These are phyloP conservation scores for Alcedo atthis DNA, from an alignment of 2,797 vertebrate genomes.

Conservation along the genomic window DNA sequence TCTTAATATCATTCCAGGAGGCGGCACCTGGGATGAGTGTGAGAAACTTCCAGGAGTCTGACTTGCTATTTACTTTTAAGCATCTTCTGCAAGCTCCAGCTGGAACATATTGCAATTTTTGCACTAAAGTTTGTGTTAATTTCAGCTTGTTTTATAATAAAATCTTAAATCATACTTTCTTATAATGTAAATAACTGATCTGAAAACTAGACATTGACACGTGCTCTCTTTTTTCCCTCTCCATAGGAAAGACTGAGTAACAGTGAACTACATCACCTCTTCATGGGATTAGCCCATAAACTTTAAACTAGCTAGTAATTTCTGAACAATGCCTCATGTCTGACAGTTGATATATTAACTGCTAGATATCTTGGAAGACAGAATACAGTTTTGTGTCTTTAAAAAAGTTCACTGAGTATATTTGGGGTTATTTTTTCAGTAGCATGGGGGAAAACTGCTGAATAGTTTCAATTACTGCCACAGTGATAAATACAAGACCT, in stretches of 20 bases:
- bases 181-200: not conserved
- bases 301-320: not conserved
- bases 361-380: not conserved
- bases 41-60: not conserved
- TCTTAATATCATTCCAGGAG: not conserved
- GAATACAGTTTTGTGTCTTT: not conserved
- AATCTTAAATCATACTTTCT: constrained; percentile 2
- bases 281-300: not conserved
- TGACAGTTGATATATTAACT: not conserved
- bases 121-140: not conserved
- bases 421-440: not conserved
- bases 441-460: not conserved
- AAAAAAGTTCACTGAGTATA: not conserved
- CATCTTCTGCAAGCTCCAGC: not conserved
- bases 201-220: not conserved
- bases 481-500: not conserved
- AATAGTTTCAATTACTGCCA: not conserved
- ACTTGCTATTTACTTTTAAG: not conserved
- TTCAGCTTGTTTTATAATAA: constrained; percentile 23
- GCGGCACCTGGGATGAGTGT: not conserved
- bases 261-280: not conserved
- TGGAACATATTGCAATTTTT: not conserved
- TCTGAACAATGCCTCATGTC: not conserved
- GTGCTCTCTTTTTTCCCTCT: not conserved
- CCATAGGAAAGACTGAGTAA: not conserved